Evolutionary conservation across 2,113 vertebrate genomes (phyloP).

Genomic region (Probosciger aterrimus): DNA sequence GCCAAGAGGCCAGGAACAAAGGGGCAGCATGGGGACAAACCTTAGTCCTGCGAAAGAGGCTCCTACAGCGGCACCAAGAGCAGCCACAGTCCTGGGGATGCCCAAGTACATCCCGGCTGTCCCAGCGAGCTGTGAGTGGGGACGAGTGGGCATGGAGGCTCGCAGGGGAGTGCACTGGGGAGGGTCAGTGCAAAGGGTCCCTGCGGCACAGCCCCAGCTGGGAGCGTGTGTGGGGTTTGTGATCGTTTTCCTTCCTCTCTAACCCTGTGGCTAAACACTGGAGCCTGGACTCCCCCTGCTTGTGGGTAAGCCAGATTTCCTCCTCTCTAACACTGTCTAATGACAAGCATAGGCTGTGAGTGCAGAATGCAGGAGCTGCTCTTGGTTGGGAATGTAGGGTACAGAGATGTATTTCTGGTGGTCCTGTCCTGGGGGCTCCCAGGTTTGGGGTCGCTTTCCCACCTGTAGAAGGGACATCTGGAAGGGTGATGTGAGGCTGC

Average conservation of each 20-base stretch:
- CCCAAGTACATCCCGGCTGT: not conserved
- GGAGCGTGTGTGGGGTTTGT: fast-evolving
- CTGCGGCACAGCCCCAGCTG: not conserved
- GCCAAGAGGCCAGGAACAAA: not conserved
- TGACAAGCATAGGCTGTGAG: fast-evolving
- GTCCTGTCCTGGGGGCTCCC: not conserved
- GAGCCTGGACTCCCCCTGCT: not conserved
- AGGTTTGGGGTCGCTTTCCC: not conserved
- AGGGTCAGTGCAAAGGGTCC: not conserved
- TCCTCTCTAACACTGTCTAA: not conserved
- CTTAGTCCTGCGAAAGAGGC: not conserved
- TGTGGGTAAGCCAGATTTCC: not conserved
- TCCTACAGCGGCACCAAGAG: not conserved
- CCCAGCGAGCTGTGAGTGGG: not conserved
- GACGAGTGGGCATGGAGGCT: not conserved
- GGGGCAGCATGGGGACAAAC: no score
- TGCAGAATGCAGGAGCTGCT: not conserved
- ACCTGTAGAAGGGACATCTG: not conserved
- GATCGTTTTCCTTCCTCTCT: not conserved
- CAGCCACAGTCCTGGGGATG: fast-evolving
- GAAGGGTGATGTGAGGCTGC: not conserved
- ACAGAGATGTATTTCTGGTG: not conserved
- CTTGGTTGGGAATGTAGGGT: fast-evolving
- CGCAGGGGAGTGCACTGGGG: not conserved
- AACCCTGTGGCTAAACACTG: not conserved